phyloP scores from a whole-genome alignment of 2,797 vertebrate genomes.

The Sebastes reedi region DNA sequence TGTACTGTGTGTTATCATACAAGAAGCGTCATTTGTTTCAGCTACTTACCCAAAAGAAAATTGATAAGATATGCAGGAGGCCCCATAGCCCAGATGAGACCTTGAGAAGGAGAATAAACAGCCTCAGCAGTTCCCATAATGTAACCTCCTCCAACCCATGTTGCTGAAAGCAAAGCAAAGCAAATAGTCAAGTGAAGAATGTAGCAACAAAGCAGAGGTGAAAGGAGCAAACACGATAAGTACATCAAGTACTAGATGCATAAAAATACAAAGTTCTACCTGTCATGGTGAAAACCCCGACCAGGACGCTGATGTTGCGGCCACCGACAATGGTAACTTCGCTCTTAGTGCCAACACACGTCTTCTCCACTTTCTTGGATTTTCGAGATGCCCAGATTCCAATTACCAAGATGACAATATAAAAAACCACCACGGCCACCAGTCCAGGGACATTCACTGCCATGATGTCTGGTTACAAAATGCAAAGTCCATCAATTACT shows the following conservation, averaged over 20 bases:
- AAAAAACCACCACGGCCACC: constrained; percentile 58
- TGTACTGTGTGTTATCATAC: background rate
- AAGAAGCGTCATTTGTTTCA: background rate
- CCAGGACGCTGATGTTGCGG: constrained; percentile 64
- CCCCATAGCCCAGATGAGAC: constrained; percentile 80
- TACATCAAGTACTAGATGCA: background rate
- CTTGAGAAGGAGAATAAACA: constrained; percentile 79
- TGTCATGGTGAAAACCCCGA: constrained; percentile 77
- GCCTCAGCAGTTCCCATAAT: constrained; percentile 82
- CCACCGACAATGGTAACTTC: constrained; percentile 71
- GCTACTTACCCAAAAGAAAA: constrained; percentile 79
- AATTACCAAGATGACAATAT: constrained; percentile 59
- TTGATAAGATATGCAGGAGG: constrained; percentile 75
- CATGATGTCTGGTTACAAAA: constrained; percentile 48
- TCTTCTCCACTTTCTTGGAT: constrained; percentile 64
- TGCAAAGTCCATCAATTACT: background rate
- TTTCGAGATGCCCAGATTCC: constrained; percentile 72
- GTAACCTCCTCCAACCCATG: constrained; percentile 84
- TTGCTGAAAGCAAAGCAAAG: constrained; percentile 68
- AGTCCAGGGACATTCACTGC: constrained; percentile 57
- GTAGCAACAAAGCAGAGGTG: background rate
- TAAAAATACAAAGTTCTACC: constrained; percentile 15
- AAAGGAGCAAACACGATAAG: background rate
- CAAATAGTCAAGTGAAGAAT: background rate
- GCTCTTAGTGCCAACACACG: constrained; percentile 43